Evolutionary conservation across 2,797 vertebrate genomes (phyloP).

Genomic region (Betta splendens): DNA sequence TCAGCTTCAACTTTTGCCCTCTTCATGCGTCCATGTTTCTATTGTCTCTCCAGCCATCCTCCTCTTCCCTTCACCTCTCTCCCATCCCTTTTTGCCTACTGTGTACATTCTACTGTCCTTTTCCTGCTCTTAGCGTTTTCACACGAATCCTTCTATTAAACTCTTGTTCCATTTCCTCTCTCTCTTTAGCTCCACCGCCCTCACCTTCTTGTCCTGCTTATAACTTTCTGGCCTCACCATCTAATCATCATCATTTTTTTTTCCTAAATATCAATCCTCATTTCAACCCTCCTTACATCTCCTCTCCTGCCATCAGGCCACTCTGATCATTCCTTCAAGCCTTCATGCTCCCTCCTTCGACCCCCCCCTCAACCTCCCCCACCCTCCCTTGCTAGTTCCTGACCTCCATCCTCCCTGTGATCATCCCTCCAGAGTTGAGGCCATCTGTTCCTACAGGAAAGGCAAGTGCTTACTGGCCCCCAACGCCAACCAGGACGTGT

Average conservation of each 20-base stretch:
- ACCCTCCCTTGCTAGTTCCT: slow-evolving; percentile 67
- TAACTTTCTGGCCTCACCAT: slow-evolving; percentile 24
- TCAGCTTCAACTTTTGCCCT: slow-evolving; percentile 31
- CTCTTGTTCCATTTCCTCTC: slow-evolving; percentile 13
- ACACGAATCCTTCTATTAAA: slow-evolving; percentile 38
- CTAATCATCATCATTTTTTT: slow-evolving; percentile 38
- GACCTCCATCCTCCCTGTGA: slow-evolving; percentile 78
- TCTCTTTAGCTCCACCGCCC: slow-evolving; percentile 13
- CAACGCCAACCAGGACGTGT: slow-evolving; percentile 45
- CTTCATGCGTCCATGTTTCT: background rate
- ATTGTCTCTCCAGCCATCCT: slow-evolving; percentile 23
- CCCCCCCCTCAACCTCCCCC: slow-evolving; percentile 12
- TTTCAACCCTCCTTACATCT: slow-evolving; percentile 54
- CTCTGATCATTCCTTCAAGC: slow-evolving; percentile 62
- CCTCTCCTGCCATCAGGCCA: slow-evolving; percentile 44
- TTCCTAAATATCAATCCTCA: slow-evolving; percentile 55
- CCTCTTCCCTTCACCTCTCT: slow-evolving; percentile 19
- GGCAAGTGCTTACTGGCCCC: slow-evolving; percentile 51
- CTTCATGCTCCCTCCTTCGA: slow-evolving; percentile 1
- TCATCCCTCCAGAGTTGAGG: slow-evolving; percentile 77
- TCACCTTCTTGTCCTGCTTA: slow-evolving; percentile 31
- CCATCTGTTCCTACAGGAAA: slow-evolving; percentile 80
- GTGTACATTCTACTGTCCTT: slow-evolving; percentile 11
- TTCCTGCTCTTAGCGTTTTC: background rate
- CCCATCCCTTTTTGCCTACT: slow-evolving; percentile 15